These are phyloP conservation scores for Philereme transversata DNA, from an alignment of 2,888 invertebrate species.

Conservation along the genomic window DNA sequence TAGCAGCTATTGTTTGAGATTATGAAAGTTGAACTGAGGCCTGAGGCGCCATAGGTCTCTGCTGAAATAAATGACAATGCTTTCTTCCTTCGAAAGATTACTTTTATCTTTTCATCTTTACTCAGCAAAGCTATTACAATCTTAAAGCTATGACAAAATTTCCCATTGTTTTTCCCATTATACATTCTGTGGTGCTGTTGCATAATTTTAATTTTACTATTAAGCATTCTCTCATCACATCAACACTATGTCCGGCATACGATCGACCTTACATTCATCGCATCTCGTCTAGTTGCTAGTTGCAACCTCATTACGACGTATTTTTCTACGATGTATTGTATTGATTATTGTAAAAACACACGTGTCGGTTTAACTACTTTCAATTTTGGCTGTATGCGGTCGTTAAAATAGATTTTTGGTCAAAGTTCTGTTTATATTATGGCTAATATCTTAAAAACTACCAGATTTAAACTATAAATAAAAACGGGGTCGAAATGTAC, in stretches of 20 bases:
- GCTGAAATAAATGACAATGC: conserved; percentile 23
- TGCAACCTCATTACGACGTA: conserved; percentile 7
- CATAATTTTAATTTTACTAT: conserved; percentile 16
- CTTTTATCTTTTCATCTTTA: not conserved
- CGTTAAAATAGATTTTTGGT: too few relatives aligned
- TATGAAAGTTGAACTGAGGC: conserved; percentile 58
- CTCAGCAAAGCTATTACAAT: not conserved
- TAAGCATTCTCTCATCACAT: conserved; percentile 14
- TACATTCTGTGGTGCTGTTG: too few relatives aligned
- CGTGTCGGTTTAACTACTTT: not conserved
- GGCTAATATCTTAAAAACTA: too few relatives aligned
- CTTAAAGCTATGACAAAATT: conserved; percentile 12
- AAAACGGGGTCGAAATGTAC: too few relatives aligned
- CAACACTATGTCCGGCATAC: conserved; percentile 19
- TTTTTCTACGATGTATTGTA: not conserved
- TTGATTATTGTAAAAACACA: not conserved
- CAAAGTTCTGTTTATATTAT: too few relatives aligned
- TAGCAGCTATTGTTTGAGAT: conserved; percentile 68
- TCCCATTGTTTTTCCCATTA: conserved; percentile 14
- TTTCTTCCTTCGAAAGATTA: conserved; percentile 13
- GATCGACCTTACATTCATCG: conserved; percentile 2
- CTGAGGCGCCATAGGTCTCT: conserved; percentile 21
- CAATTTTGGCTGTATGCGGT: too few relatives aligned
- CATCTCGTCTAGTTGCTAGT: conserved; percentile 1
- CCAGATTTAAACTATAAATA: too few relatives aligned